Base-by-base conservation (phyloP, 2,797 vertebrate genomes). In the Paratrypauchen microcephalus region DNA sequence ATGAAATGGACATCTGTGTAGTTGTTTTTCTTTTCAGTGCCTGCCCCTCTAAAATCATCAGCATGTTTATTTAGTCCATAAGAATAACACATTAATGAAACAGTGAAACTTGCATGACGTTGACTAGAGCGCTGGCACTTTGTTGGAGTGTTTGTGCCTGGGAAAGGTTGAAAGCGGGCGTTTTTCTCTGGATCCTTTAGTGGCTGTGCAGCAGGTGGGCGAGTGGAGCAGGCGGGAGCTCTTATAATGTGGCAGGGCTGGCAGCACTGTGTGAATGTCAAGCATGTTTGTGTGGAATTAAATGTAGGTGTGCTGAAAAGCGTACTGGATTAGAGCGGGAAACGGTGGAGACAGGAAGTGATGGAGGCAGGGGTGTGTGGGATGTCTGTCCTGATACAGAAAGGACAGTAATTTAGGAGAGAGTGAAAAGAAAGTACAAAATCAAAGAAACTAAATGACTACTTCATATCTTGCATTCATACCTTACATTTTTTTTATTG, bases 211-310 rank as follows among this genome's bases (percentile, higher is more conserved):
- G 83, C 76, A 81, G 77, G 86, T 88, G 86, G 85, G 82, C 69
- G 83, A 74, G 65, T 36, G 9, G 79, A 69, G 21, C 74, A 79
- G 83, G 74, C 80, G 83, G 77, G 32, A 81, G 80, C 84, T 81
- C 68, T 82, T 76, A 67, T 45, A 45, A 45, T 67, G 79, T 47
- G 65, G 69, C 63, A 19, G 41, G 8, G 65, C 74, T 83, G 48
- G 72, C 77, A 65, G 77, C 23, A 6, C 61, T 47, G 76, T 59
- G 73, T 78, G 82, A 83, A 87, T 87, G 82, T 84, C 83, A 85
- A 69, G 62, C 32, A 55, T 28, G 73, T 21, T 74, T 62, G 66
- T n/a, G 70, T 61, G 50, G 61, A 74, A 73, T 70, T 59, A 41
- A 36, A 60, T 70, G 54, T 65, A 50, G 60, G n/a, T 68, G 66